phyloP scores from a whole-genome alignment of 1,140 invertebrate species.

The Alviniconcha marisindica region DNA sequence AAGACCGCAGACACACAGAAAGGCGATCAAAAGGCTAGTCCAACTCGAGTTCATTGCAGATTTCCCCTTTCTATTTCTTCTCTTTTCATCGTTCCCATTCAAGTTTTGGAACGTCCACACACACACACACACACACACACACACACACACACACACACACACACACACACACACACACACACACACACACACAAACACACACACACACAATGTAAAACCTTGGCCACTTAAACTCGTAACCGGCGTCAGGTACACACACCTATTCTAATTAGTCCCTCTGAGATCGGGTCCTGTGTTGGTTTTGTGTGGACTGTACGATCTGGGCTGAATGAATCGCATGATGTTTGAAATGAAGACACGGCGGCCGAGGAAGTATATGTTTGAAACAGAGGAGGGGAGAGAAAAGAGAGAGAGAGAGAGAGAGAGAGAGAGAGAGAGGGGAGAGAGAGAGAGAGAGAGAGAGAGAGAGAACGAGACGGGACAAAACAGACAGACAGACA shows the following conservation, averaged over 20 bases:
- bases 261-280: too few relatives aligned
- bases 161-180: neutral
- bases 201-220: neutral
- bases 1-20: too few relatives aligned
- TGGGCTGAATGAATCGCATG: too few relatives aligned
- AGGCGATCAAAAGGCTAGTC: too few relatives aligned
- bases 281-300: neutral
- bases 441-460: too few relatives aligned
- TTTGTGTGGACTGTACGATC: neutral
- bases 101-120: too few relatives aligned
- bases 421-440: too few relatives aligned
- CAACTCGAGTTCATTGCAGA: too few relatives aligned
- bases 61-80: too few relatives aligned
- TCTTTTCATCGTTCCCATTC: too few relatives aligned
- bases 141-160: neutral
- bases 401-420: neutral
- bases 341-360: neutral
- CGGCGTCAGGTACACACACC: neutral
- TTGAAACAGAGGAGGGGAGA: neutral
- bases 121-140: conserved; percentile 1
- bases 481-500: too few relatives aligned
- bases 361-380: neutral
- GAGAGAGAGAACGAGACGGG: too few relatives aligned
- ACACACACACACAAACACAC: neutral
- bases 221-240: neutral